Evolutionary conservation across 2,113 vertebrate genomes (phyloP).

Genomic region (Oostethus manadensis): DNA sequence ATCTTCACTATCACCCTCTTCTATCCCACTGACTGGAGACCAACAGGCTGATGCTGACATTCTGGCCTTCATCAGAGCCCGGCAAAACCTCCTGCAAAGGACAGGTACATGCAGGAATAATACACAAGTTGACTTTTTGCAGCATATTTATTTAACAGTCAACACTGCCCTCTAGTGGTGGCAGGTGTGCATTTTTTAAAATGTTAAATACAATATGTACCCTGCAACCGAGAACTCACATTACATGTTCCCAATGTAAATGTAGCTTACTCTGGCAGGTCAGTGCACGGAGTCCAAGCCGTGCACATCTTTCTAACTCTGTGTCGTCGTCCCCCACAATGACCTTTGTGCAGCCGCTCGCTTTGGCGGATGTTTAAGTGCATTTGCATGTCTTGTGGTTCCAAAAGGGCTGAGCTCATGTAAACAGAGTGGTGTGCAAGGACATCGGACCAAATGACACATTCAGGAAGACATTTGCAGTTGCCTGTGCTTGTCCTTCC

Average conservation of each 20-base stretch:
- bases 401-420: slow-evolving; percentile 24
- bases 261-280: not conserved
- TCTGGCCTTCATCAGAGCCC: slow-evolving; percentile 86
- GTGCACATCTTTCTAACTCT: not conserved
- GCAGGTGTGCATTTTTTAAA: not conserved
- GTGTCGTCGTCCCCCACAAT: slow-evolving; percentile 2
- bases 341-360: slow-evolving; percentile 14
- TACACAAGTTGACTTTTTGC: no score
- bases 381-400: slow-evolving; percentile 16
- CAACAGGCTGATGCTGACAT: slow-evolving; percentile 83
- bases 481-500: not conserved
- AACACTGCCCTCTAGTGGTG: slow-evolving; percentile 36
- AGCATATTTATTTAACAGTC: not conserved
- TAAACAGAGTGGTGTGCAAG: slow-evolving; percentile 15
- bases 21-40: slow-evolving; percentile 85
- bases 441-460: slow-evolving; percentile 14
- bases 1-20: slow-evolving; percentile 55
- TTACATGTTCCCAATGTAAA: not conserved
- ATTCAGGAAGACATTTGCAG: not conserved
- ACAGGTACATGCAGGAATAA: slow-evolving; percentile 65
- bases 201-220: not conserved
- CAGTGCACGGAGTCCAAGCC: not conserved
- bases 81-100: slow-evolving; percentile 79
- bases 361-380: slow-evolving; percentile 22
- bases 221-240: not conserved